Evolutionary conservation across 2,797 vertebrate species (phyloP).

Genomic region (Fringilla coelebs): DNA sequence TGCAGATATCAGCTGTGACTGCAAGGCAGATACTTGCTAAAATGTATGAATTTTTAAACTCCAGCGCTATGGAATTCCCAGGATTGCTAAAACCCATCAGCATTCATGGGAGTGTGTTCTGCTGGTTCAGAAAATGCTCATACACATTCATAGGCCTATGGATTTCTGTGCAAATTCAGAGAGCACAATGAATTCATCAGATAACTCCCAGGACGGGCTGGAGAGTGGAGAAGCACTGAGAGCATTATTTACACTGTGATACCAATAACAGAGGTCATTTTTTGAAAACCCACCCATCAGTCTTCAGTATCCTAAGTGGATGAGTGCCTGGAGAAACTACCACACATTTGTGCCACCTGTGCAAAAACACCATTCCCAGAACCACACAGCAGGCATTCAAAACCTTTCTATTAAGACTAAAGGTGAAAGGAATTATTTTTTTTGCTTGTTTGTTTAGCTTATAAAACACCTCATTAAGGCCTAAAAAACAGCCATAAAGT

Average conservation of each 20-base stretch:
- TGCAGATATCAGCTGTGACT: background rate
- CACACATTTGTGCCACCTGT: background rate
- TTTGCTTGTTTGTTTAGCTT: background rate
- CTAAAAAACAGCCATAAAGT: background rate
- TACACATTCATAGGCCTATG: background rate
- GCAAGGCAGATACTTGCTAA: background rate
- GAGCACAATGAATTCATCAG: background rate
- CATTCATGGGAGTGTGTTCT: background rate
- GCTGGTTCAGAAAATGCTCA: background rate
- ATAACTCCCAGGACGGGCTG: background rate
- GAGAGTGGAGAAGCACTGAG: background rate
- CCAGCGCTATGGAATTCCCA: background rate
- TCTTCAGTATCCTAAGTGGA: background rate
- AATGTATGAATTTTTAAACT: conserved; percentile 20
- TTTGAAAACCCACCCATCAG: background rate
- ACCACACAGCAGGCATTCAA: background rate
- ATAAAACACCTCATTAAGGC: background rate
- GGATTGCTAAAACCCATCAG: background rate
- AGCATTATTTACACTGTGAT: background rate
- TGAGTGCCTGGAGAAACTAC: background rate
- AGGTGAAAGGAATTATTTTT: background rate
- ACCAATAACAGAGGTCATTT: background rate
- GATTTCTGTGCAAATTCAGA: background rate
- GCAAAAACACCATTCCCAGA: background rate
- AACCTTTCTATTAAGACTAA: background rate